Conservation (phyloP, 2,888 invertebrate genomes). For the Microplitis deprimator region DNA sequence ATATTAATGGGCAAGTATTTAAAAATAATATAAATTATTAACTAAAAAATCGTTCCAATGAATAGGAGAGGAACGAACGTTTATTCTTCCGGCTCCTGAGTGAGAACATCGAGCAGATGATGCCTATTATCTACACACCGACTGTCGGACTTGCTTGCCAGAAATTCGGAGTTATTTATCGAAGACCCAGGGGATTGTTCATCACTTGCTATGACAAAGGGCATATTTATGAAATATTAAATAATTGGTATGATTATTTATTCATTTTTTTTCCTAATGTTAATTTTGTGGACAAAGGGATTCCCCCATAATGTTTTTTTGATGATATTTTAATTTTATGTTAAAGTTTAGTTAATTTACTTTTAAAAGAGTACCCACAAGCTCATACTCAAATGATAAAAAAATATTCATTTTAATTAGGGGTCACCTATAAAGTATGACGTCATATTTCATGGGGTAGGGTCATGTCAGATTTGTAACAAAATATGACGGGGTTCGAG, state of each 20-base stretch:
- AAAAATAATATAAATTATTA: slow-evolving; percentile 1
- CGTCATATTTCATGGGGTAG: too few relatives aligned
- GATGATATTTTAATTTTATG: too few relatives aligned
- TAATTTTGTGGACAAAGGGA: not conserved
- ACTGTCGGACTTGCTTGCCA: slow-evolving; percentile 98
- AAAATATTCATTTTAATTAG: too few relatives aligned
- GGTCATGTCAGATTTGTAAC: too few relatives aligned
- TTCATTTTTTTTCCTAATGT: slow-evolving; percentile 44
- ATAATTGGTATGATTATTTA: slow-evolving; percentile 83
- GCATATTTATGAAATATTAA: slow-evolving; percentile 90
- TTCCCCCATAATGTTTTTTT: too few relatives aligned
- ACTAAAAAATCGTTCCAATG: slow-evolving; percentile 28
- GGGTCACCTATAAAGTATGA: too few relatives aligned
- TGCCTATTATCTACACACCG: slow-evolving; percentile 99
- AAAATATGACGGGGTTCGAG: too few relatives aligned
- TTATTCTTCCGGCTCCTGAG: slow-evolving; percentile 93
- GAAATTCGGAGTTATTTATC: slow-evolving; percentile 94
- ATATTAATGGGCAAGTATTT: slow-evolving; percentile 20
- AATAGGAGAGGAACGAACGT: slow-evolving; percentile 94
- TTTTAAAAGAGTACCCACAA: too few relatives aligned
- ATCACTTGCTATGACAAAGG: slow-evolving; percentile 96
- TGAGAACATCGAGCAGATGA: slow-evolving; percentile 93
- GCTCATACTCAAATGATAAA: too few relatives aligned
- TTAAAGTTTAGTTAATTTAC: too few relatives aligned
- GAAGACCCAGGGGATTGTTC: slow-evolving; percentile 95